Evolutionary conservation across 2,113 vertebrate species (phyloP), one percentile per base, ranked within the genome.

Genomic region (Phoxinus phoxinus): DNA sequence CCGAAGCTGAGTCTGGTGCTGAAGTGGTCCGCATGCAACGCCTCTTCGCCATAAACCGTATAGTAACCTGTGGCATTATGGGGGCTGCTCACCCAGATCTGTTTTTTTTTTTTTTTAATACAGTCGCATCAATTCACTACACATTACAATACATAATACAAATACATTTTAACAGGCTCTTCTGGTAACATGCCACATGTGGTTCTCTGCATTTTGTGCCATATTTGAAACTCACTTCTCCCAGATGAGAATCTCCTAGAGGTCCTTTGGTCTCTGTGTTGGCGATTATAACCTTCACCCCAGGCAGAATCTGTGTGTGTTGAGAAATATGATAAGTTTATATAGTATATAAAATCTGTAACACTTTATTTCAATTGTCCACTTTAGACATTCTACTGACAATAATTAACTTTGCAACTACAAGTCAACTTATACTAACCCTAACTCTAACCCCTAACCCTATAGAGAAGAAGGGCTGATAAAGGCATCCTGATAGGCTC

Each of bases 11-110:
- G 94, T 83, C 91, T 95, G 72, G 98, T 97, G 78, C 94, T 97
- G 81, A 99, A 99, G 93, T 99, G 98, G 90, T 99, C 97, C 0
- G 97, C 96, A 0, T 99, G 97, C 87, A 99, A 94, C 0, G 96
- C 95, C 90, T 99, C 98, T 84, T 99, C 98, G 0, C 97, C 98
- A 0, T 98, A 97, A 67, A 98, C 96, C 0, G 97, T 99, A 93
- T 98, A 97, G 93, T 99, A 99, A 30, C 98, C 98, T 0, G 96
- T 95, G 27, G 97, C 97, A 0, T 98, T 99, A 93, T 99, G 98
- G 0, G 97, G 97, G 79, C 97, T 97, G 90, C 97, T 99, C 90
- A 99, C 97, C 98, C 98, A 99, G 56, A 99, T 92, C 98, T 99
- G 75, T 77, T 58, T 7, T 19, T 74, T 15, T 73, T 19, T 30